Percentiles rank a stretch among this genome's conserved stretches.
phyloP scores from a whole-genome alignment of 2,888 invertebrate species.

The Rutpela maculata region DNA sequence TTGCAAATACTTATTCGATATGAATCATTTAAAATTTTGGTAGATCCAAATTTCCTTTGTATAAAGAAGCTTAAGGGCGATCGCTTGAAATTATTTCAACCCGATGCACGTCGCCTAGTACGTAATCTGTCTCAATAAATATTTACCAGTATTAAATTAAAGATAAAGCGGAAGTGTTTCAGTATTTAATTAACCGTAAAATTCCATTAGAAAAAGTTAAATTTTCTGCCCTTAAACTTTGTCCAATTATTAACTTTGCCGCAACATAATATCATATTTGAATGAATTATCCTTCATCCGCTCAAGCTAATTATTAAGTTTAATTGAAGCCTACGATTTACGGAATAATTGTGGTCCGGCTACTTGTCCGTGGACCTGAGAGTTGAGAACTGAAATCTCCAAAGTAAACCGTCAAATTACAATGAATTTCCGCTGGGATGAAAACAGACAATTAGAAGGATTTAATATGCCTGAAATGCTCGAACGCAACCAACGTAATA shows the following conservation, averaged over 20 bases:
- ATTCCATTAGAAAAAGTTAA: slow-evolving; percentile 1
- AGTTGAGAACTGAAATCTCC: slow-evolving; percentile 51
- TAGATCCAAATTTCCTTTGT: neutral
- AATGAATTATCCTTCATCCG: slow-evolving; percentile 23
- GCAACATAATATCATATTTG: slow-evolving; percentile 21
- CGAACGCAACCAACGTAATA: slow-evolving; percentile 49
- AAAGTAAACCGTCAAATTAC: slow-evolving; percentile 60
- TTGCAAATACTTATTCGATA: neutral
- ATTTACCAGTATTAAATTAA: neutral
- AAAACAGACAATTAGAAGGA: slow-evolving; percentile 58
- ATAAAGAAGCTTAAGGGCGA: neutral
- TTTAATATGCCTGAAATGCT: slow-evolving; percentile 53
- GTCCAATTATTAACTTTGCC: slow-evolving; percentile 8
- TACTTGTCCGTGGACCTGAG: slow-evolving; percentile 30
- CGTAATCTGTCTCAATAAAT: neutral
- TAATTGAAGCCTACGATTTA: slow-evolving; percentile 37
- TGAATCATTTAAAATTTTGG: neutral
- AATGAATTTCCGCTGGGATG: slow-evolving; percentile 58
- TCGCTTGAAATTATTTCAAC: neutral
- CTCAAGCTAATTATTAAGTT: slow-evolving; percentile 42
- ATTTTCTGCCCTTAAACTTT: neutral
- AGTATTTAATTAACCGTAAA: slow-evolving; percentile 1
- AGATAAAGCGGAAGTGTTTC: neutral
- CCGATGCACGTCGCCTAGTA: neutral
- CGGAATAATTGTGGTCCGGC: slow-evolving; percentile 36